These are phyloP conservation scores for Pangasius sanitwongsei DNA, from an alignment of 2,797 vertebrate genomes.

Conservation along the genomic window DNA sequence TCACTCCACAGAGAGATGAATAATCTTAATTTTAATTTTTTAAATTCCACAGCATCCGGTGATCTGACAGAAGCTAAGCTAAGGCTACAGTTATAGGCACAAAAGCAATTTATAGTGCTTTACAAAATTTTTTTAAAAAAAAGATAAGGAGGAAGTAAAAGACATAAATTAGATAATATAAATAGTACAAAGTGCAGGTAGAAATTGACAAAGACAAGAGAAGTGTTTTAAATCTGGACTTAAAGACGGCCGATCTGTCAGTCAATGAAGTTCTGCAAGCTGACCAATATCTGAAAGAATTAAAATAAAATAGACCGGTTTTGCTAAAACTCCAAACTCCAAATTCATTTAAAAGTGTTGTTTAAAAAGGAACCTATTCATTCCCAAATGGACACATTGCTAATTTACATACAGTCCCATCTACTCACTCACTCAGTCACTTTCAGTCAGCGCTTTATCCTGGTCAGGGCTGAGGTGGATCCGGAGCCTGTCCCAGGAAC, in stretches of 20 bases:
- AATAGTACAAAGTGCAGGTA: background rate
- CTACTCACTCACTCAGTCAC: background rate
- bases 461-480: background rate
- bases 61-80: background rate
- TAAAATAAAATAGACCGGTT: background rate
- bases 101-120: background rate
- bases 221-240: background rate
- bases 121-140: background rate
- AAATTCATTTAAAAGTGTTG: background rate
- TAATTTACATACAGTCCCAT: background rate
- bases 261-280: background rate
- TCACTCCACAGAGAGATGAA: background rate
- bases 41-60: background rate
- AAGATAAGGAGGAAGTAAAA: background rate
- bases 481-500: background rate
- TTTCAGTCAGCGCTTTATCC: background rate
- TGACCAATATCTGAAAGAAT: background rate
- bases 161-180: background rate
- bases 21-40: background rate
- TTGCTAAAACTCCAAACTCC: background rate
- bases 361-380: background rate
- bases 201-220: background rate
- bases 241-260: background rate
- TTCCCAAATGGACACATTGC: background rate
- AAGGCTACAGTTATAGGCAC: background rate